Evolutionary conservation across 2,113 vertebrate species (phyloP).

Genomic region (Cynocephalus volans): DNA sequence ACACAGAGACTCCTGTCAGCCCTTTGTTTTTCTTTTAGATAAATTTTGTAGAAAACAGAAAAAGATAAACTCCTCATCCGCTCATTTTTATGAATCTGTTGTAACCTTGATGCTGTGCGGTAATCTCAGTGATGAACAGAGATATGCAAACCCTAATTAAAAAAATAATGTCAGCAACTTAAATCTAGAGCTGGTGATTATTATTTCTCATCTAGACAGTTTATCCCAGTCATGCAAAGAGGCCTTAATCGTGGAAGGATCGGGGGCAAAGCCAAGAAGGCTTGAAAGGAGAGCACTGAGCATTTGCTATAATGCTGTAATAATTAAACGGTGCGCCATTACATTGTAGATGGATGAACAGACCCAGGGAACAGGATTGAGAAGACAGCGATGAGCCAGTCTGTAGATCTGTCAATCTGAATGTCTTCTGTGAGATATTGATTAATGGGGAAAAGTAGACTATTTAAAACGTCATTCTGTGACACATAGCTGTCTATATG

Average conservation of each 20-base stretch:
- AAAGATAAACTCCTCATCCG: accelerated
- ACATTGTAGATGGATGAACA: not conserved
- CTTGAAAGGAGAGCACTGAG: no score
- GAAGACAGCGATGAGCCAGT: accelerated
- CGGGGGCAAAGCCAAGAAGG: not conserved
- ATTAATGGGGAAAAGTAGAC: not conserved
- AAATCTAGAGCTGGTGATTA: no score
- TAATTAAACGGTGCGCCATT: no score
- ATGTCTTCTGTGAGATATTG: not conserved
- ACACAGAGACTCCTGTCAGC: not conserved
- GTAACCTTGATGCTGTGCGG: accelerated
- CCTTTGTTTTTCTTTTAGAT: no score
- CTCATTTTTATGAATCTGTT: accelerated
- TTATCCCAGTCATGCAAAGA: not conserved
- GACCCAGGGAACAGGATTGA: not conserved
- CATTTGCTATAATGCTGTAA: no score
- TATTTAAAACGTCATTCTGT: not conserved
- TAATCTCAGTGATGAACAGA: not conserved
- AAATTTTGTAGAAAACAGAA: not conserved
- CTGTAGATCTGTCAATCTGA: not conserved
- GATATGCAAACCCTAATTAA: not conserved
- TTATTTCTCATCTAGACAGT: not conserved
- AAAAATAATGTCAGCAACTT: not conserved
- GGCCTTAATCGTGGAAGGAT: not conserved
- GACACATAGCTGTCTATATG: not conserved